Evolutionary conservation across 2,113 vertebrate genomes (phyloP).

Genomic region (Petrocephalus microphthalmus): DNA sequence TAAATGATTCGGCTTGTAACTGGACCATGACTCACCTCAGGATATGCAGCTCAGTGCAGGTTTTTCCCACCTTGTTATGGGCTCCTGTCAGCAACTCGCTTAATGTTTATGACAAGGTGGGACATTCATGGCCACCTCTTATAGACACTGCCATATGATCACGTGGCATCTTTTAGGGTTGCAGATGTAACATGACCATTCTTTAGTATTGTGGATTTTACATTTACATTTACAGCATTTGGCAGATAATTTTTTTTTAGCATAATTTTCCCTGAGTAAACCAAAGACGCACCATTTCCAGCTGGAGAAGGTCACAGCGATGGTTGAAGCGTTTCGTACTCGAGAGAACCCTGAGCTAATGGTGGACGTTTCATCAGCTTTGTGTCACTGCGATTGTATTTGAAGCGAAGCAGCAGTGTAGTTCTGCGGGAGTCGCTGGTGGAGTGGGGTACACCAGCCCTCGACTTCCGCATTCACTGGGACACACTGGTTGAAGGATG

Average conservation of each 20-base stretch:
- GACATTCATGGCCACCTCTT: neutral
- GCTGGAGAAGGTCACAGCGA: neutral
- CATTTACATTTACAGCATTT: too few relatives aligned
- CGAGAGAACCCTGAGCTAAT: neutral
- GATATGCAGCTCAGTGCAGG: neutral
- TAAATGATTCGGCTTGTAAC: neutral
- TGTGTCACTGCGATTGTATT: neutral
- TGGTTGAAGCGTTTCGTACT: neutral
- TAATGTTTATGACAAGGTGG: neutral
- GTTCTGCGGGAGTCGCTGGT: neutral
- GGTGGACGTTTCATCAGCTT: neutral
- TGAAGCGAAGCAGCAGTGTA: neutral
- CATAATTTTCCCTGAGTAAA: neutral
- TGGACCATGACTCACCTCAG: neutral
- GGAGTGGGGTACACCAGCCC: neutral
- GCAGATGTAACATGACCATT: neutral
- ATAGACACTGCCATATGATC: neutral
- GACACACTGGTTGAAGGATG: slow-evolving; percentile 49
- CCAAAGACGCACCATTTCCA: neutral
- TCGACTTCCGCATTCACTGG: slow-evolving; percentile 19
- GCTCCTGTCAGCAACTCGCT: neutral
- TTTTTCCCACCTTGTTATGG: neutral
- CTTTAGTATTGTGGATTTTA: neutral
- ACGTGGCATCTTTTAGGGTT: neutral
- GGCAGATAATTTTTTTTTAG: too few relatives aligned